Percentiles rank a stretch among this genome's conserved stretches.
phyloP scores from a whole-genome alignment of 2,113 vertebrate species.

The Chloebia gouldiae region DNA sequence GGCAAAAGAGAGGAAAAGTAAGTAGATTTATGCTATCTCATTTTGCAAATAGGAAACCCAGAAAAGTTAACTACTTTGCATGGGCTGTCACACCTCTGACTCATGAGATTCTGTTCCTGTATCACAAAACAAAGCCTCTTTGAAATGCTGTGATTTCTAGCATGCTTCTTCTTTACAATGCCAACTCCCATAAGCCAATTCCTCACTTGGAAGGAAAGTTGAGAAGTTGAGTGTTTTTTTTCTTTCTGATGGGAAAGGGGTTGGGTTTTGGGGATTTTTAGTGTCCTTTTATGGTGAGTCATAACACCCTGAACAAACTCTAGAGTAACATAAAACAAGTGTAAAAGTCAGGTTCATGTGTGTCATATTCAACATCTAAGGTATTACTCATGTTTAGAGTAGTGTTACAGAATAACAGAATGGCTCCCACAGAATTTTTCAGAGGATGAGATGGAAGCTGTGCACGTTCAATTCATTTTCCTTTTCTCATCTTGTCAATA shows the following conservation, averaged over 20 bases:
- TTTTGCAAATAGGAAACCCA: neutral
- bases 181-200: neutral
- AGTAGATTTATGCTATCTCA: neutral
- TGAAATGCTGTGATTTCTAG: neutral
- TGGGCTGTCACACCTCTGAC: neutral
- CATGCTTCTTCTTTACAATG: neutral
- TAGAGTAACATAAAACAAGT: neutral
- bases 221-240: neutral
- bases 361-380: neutral
- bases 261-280: neutral
- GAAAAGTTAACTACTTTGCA: neutral
- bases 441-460: neutral
- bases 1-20: neutral
- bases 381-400: neutral
- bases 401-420: neutral
- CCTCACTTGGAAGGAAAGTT: neutral
- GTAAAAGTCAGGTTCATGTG: neutral
- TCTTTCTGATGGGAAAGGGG: neutral
- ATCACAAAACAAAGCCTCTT: neutral
- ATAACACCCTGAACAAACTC: neutral
- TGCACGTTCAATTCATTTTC: constrained; percentile 23
- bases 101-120: neutral
- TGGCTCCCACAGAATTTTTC: neutral
- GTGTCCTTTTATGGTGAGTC: neutral
- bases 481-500: constrained; percentile 26